phyloP scores from a whole-genome alignment of 2,888 invertebrate genomes.

The Scaptomyza cyrtandrae region DNA sequence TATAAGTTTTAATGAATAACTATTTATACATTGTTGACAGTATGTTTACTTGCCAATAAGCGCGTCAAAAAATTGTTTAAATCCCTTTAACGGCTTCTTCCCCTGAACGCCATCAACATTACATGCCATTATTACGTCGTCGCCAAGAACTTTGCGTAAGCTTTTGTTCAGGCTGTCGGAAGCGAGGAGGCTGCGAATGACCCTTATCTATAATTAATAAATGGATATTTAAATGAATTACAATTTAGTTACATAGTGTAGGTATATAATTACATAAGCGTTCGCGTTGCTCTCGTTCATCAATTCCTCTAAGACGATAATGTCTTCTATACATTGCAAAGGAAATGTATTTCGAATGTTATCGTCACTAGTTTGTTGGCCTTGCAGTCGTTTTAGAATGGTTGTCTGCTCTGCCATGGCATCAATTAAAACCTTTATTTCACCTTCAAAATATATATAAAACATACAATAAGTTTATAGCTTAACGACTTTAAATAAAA shows the following conservation, averaged over 20 bases:
- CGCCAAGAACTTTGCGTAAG: not conserved
- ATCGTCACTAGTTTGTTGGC: not conserved
- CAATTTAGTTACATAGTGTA: not conserved
- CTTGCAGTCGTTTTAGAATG: not conserved
- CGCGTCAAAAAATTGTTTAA: not conserved
- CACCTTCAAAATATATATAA: not conserved
- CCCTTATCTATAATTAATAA: not conserved
- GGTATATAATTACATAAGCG: not conserved
- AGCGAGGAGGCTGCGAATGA: not conserved
- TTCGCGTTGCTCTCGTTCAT: not conserved
- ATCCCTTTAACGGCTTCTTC: not conserved
- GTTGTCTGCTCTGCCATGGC: not conserved
- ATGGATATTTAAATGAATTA: not conserved
- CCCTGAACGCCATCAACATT: not conserved
- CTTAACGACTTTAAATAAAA: not conserved
- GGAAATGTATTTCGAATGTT: not conserved
- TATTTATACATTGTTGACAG: too few relatives aligned
- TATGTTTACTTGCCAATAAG: not conserved
- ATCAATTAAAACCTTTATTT: not conserved
- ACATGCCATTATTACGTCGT: not conserved
- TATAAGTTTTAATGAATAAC: too few relatives aligned
- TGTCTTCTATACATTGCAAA: not conserved
- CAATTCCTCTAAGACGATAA: not conserved
- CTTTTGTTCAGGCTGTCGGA: not conserved
- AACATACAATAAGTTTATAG: not conserved